A percentile compares a stretch with the other conserved stretches of the same genome.
Conservation (phyloP, 2,888 invertebrate species). For the Protodeltote pygarga region DNA sequence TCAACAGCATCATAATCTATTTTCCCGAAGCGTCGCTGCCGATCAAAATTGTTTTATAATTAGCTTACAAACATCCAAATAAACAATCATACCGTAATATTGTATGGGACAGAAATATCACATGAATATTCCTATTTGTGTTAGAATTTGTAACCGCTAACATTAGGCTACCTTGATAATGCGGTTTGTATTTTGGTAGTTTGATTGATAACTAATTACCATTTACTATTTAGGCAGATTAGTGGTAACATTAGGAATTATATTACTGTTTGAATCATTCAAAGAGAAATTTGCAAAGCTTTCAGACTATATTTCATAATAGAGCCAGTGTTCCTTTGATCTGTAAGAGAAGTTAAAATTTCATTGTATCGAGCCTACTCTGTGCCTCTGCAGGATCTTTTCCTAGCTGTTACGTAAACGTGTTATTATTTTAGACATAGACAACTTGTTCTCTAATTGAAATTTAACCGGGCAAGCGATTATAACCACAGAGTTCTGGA, state of each 20-base stretch:
- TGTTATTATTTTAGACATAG: no score
- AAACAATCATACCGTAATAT: conserved; percentile 24
- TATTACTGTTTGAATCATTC: no score
- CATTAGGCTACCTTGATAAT: conserved; percentile 15
- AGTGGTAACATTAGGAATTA: conserved; percentile 5
- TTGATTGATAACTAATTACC: conserved; percentile 43
- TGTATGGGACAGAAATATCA: conserved; percentile 8
- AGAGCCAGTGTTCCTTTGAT: no score
- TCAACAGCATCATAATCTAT: conserved; percentile 11
- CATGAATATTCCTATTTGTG: conserved; percentile 7
- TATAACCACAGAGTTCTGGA: no score
- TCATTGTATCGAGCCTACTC: no score
- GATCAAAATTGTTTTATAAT: conserved; percentile 32
- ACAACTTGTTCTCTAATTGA: no score
- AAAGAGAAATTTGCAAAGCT: no score
- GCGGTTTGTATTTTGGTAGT: conserved; percentile 28
- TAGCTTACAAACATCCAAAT: conserved; percentile 17
- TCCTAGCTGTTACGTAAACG: no score
- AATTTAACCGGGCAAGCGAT: no score
- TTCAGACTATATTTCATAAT: no score
- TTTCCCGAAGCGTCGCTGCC: conserved; percentile 21
- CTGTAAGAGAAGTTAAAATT: no score
- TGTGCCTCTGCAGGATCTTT: no score
- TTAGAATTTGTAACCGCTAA: conserved; percentile 19
- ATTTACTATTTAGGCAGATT: conserved; percentile 12